These are phyloP conservation scores for Knipowitschia caucasica DNA, from an alignment of 2,797 vertebrate species.

Conservation along the genomic window DNA sequence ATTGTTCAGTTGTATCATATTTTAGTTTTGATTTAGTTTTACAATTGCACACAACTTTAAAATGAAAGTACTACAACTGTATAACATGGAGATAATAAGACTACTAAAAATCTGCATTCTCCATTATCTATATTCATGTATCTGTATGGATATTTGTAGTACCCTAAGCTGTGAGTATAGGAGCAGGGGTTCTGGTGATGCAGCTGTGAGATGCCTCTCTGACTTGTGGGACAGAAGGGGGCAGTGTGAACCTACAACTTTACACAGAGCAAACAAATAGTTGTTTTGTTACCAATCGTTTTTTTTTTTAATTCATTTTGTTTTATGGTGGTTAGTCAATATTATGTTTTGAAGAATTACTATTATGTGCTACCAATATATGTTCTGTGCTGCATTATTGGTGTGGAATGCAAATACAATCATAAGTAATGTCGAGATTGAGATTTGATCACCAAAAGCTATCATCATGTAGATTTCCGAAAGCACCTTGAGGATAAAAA, in stretches of 20 bases:
- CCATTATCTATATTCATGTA: neutral
- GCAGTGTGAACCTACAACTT: conserved; percentile 66
- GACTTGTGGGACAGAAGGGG: conserved; percentile 63
- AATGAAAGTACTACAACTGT: conserved; percentile 25
- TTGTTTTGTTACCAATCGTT: too few relatives aligned
- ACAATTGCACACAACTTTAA: conserved; percentile 25
- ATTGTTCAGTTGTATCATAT: conserved; percentile 67
- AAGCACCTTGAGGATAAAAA: conserved; percentile 61
- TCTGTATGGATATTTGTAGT: conserved; percentile 2
- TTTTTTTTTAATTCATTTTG: neutral
- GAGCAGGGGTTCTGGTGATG: conserved; percentile 45
- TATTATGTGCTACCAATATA: neutral
- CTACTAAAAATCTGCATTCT: neutral
- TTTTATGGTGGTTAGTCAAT: too few relatives aligned
- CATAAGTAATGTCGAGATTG: conserved; percentile 6
- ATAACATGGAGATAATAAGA: neutral
- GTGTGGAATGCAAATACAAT: neutral
- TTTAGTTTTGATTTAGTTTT: conserved; percentile 49
- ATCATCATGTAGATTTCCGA: conserved; percentile 21
- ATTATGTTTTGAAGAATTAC: neutral
- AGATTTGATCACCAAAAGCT: conserved; percentile 25
- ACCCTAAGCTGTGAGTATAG: conserved; percentile 22
- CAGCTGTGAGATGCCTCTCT: conserved; percentile 25
- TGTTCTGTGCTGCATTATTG: neutral
- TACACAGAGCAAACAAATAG: conserved; percentile 32